Percentiles rank a stretch among this genome's conserved stretches.
Conservation (phyloP, 2,888 invertebrate genomes). For the Paralinhomoeus sp. region DNA sequence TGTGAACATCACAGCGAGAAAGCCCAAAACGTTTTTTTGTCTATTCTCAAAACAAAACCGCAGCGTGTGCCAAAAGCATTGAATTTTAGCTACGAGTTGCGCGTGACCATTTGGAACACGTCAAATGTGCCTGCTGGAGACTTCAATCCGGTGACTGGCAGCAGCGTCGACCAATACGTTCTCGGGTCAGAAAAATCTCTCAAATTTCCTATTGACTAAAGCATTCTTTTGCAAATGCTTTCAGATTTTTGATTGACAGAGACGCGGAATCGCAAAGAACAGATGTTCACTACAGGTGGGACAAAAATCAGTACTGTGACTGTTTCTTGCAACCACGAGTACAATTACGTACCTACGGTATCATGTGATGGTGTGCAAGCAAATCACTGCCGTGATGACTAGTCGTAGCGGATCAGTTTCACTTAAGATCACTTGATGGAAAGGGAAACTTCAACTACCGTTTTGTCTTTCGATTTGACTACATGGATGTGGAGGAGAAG, state of each 20-base stretch:
- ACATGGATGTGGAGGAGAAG: constrained; percentile 49
- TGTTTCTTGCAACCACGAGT: no score
- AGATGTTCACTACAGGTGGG: constrained; percentile 65
- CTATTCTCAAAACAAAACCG: no score
- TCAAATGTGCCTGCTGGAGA: constrained; percentile 76
- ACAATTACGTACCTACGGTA: no score
- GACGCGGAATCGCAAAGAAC: constrained; percentile 47
- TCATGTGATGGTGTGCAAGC: no score
- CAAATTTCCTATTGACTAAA: no score
- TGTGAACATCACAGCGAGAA: constrained; percentile 50
- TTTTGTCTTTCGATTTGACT: constrained; percentile 56
- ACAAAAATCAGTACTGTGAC: no score
- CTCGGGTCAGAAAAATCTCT: no score
- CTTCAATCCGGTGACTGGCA: constrained; percentile 65
- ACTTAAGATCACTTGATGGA: constrained; percentile 42
- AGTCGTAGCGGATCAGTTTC: no score
- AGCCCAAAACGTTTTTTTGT: constrained; percentile 30
- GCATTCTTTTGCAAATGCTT: no score
- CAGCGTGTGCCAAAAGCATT: no score
- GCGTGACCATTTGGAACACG: constrained; percentile 75
- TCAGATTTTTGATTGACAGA: not conserved
- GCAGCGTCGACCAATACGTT: constrained; percentile 82
- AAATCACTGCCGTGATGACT: no score
- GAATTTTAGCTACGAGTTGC: constrained; percentile 50
- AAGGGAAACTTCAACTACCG: constrained; percentile 73